phyloP scores from a whole-genome alignment of 2,888 invertebrate genomes.

The Patella caerulea region DNA sequence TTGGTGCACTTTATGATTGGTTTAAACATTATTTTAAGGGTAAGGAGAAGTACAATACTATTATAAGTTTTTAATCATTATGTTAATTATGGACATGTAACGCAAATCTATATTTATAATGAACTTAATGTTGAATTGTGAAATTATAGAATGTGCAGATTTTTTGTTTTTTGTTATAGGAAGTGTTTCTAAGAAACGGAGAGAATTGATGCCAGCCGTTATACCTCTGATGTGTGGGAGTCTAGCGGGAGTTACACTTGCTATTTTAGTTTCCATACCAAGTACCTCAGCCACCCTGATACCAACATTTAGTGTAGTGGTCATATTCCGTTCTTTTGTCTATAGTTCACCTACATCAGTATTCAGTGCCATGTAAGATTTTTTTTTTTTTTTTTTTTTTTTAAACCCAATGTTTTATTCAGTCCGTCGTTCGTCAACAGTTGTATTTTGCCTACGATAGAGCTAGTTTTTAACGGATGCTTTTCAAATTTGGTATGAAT shows the following conservation, averaged over 20 bases:
- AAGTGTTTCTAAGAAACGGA: conserved; percentile 35
- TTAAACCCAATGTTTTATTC: no score
- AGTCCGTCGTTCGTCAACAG: no score
- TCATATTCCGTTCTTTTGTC: conserved; percentile 51
- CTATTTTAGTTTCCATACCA: conserved; percentile 41
- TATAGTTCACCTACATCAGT: conserved; percentile 51
- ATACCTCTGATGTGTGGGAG: conserved; percentile 46
- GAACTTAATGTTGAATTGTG: no score
- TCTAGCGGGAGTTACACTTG: conserved; percentile 39
- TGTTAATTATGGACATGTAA: no score
- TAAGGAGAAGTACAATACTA: conserved; percentile 16
- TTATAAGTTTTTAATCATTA: no score
- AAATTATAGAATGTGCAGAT: no score
- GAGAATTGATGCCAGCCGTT: conserved; percentile 50
- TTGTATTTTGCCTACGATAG: no score
- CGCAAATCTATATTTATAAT: no score
- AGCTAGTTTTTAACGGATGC: no score
- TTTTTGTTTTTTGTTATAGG: conserved; percentile 29
- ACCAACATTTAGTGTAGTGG: conserved; percentile 44
- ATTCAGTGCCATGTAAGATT: conserved; percentile 47
- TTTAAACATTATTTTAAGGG: conserved; percentile 35
- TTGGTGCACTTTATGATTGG: conserved; percentile 55
- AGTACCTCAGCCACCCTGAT: background rate
- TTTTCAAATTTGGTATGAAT: no score
- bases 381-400: no score